Base-by-base conservation (phyloP, 2,113 vertebrate species). In the Astur gentilis region DNA sequence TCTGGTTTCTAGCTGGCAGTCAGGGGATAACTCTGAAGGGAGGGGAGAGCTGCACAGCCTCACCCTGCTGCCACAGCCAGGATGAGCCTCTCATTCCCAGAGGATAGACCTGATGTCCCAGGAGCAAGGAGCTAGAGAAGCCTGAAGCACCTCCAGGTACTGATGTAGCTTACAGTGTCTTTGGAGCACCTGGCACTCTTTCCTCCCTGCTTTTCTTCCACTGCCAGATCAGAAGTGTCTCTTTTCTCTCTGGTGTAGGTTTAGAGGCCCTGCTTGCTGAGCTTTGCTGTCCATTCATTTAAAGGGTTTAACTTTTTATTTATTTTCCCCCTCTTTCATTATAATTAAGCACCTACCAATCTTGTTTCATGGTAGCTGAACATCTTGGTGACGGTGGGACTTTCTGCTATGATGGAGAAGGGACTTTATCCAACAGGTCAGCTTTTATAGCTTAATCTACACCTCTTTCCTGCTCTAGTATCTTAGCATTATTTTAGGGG, bases 301-400 rank as follows among this genome's bases (percentile, higher is more conserved):
- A 10, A 82, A 72, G n/a, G 13, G 4, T 54, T 89, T 54, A 12
- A 84, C 70, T 27, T 89, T 54, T 83, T 55, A 34, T 65, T 89
- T 36, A 42, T 77, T 57, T 70, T 5, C 27, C 23, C 15, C 34
- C 34, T 60, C 22, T 57, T 65, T 61, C 38, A 8, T 18, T 69
- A 26, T 73, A 79, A 85, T 83, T 34, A 65, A 91, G 70, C 9
- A 5, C 34, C 66, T 72, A 19, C 83, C 75, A 54, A 4, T 17
- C 40, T 64, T 2, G 6, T 29, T 50, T 50, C n/a, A 8, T 7
- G 40, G 78, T 13, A 47, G 87, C 73, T 85, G 57, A 83, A 49
- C 27, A 2, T 26, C 54, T 55, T 13, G 8, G 55, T 0, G 0
- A 49, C n/a, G 0, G 0, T 22, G 13, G 40, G 32, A 42, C 20